Conservation (phyloP, 2,113 vertebrate species). For the Ceuthmochares aereus region DNA sequence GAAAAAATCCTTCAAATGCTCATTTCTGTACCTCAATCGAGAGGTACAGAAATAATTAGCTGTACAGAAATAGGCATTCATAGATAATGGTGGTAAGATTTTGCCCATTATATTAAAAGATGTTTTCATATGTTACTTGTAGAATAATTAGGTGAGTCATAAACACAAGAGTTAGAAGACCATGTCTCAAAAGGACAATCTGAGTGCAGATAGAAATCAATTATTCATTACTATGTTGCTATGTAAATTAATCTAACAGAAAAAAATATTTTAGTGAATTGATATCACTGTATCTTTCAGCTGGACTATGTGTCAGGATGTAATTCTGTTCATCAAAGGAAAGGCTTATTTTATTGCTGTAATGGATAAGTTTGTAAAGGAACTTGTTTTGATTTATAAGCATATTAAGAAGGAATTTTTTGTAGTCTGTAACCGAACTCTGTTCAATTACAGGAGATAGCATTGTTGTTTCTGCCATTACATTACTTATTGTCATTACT, state of each 20-base stretch:
- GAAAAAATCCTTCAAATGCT: neutral
- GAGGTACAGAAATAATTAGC: neutral
- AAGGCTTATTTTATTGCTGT: neutral
- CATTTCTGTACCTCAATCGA: neutral
- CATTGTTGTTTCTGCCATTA: neutral
- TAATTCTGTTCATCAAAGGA: neutral
- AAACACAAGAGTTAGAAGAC: neutral
- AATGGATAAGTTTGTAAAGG: neutral
- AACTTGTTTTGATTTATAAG: neutral
- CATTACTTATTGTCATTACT: neutral
- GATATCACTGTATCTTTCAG: neutral
- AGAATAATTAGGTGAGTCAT: conserved; percentile 11
- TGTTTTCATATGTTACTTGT: neutral
- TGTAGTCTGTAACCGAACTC: neutral
- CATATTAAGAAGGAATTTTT: conserved; percentile 16
- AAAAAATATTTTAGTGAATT: neutral
- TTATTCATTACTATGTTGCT: neutral
- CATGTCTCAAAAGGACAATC: neutral
- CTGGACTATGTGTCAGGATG: neutral
- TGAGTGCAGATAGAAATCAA: neutral
- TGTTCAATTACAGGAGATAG: neutral
- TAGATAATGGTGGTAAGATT: neutral
- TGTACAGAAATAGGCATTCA: neutral
- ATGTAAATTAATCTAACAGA: neutral
- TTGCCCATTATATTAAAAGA: neutral